Evolutionary conservation across 2,888 invertebrate species (phyloP), one percentile per base, ranked within the genome.

Genomic region (Ptilodon capucinus): DNA sequence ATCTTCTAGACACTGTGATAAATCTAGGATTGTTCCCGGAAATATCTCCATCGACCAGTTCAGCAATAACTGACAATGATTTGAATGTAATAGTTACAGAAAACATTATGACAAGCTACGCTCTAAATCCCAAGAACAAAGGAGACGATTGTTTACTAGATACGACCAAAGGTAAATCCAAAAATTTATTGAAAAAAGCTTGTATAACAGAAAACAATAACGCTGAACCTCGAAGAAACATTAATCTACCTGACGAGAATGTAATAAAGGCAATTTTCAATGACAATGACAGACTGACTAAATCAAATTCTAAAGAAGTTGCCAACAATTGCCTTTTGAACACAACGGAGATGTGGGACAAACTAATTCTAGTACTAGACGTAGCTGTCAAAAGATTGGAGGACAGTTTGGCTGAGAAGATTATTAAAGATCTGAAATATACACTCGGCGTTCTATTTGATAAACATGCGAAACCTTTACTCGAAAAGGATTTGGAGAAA

Each of bases 341-440:
- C 46, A 50, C 78, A 7, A 44, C 63, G 13, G 82, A 86, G 9
- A 60, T 89, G 18, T 84, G 78, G 80, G 81, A 86, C 4, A 76
- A 67, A 46, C 52, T 89, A 5, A 65, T 71, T 4, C 25, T 66
- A 51, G 63, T 75, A 1, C 48, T 90, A 38, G 86, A 89, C 46
- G 43, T 71, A 21, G 68, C 81, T 42, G 57, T 85, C 0, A 77
- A 74, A 59, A 77, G 64, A 58, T 61, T 88, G 8, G 86, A 88
- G 65, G 70, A 77, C 4, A 71, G 75, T 4, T 44, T 90, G 18
- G 60, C 73, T 7, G 75, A 81, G 0, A 86, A 76, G 65, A 78
- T 87, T 36, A 47, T 74, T 5, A 74, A 47, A 17, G 83, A 86
- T 60, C 48, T 88, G n/a, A 80, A 71, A 30, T 71, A 54, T 13